Evolutionary conservation across 23 tunicate genomes (phyloP), one percentile per base, ranked within the genome.

Genomic region (Phallusia fumigata): DNA sequence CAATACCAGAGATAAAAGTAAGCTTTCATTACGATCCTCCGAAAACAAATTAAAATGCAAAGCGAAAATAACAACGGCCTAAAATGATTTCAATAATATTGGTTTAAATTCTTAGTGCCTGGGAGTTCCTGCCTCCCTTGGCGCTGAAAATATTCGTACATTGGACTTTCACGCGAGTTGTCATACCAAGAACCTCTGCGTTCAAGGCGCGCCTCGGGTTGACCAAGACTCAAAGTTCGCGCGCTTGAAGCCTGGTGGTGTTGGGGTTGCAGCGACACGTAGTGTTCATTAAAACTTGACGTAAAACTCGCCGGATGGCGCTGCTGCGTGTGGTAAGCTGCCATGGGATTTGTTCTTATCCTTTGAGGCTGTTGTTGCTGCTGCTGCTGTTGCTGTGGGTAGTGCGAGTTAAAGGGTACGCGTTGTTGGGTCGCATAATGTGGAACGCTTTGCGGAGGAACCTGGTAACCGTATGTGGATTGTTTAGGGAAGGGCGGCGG

Each of bases 71-170:
- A 8, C 13, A 1, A 58, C 3, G 30, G 35, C 33, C 19, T 19
- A 40, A 47, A 30, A 21, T 5, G 35, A 6, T 52, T 78, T 28
- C 77, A 78, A 76, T 78, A 93, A 40, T 93, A 93, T 47, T 88
- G 93, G 82, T 93, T 93, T 26, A 93, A 36, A 82, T 93, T 93
- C 69, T 92, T 73, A 40, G 89, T 84, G 3, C 98, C 98, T 35
- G 98, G 98, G 11, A 93, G 81, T 36, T 93, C 98, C 73, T 75
- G 87, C 12, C 90, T 81, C 18, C 52, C 49, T 79, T 85, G 95
- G 69, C 87, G 92, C 69, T 93, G 93, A 77, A 84, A 93, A 73
- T 88, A 93, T 65, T 93, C 98, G 36, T 75, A 88, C 82, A 93
- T 32, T 18, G 90, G 89, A 51, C 90, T 82, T 75, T 85, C 90